A percentile compares a stretch with the other conserved stretches of the same genome.
Evolutionary conservation across 2,797 vertebrate genomes (phyloP).

Genomic region (Monodelphis domestica): DNA sequence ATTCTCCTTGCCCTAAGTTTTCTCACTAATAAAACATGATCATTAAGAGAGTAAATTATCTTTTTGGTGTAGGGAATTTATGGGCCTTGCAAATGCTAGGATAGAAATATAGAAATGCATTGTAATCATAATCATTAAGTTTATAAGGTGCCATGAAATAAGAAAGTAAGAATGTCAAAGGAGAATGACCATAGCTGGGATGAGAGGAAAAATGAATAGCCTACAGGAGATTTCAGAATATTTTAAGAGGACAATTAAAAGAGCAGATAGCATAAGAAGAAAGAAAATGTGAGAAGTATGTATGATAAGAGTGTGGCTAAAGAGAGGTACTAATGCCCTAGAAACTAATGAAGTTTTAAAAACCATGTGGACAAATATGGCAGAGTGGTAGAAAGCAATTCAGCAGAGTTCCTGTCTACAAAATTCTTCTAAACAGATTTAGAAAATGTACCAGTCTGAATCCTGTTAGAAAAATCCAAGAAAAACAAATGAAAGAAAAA

Average conservation of each 20-base stretch:
- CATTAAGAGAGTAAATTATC: background rate
- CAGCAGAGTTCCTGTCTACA: background rate
- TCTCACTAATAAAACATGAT: background rate
- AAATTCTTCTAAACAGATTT: background rate
- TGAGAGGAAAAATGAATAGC: background rate
- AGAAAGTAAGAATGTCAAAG: background rate
- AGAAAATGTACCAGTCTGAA: background rate
- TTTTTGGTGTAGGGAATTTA: background rate
- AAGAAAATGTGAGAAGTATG: too few species aligned
- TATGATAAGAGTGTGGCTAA: background rate
- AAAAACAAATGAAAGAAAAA: too few species aligned
- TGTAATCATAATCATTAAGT: background rate
- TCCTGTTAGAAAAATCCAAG: background rate
- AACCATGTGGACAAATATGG: background rate
- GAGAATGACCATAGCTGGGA: background rate
- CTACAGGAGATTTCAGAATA: background rate
- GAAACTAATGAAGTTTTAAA: background rate
- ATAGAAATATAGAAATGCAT: background rate
- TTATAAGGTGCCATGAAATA: background rate
- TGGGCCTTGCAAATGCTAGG: background rate
- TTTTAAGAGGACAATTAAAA: background rate
- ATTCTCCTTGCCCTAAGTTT: background rate
- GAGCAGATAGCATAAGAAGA: background rate
- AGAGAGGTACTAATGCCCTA: background rate
- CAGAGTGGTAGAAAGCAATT: background rate